Percentiles rank a stretch among this genome's conserved stretches.
Evolutionary conservation across 2,888 invertebrate genomes (phyloP).

Genomic region (Megastigmus dorsalis): DNA sequence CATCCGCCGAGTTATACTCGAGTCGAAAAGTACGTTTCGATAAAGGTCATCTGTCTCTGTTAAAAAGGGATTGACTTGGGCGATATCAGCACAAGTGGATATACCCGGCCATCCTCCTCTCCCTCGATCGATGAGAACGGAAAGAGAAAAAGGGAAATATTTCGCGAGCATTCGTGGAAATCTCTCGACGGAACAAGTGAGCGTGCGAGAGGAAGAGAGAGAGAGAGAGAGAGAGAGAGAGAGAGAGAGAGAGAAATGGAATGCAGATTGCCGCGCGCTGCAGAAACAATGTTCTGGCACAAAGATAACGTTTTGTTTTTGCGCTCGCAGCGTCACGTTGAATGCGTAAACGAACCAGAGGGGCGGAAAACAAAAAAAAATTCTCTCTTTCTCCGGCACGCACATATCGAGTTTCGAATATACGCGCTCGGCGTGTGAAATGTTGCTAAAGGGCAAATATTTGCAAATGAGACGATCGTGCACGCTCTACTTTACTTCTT

Average conservation of each 20-base stretch:
- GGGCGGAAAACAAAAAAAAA: background rate
- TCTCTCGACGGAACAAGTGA: no score
- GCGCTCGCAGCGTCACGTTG: no score
- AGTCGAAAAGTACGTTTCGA: constrained; percentile 50
- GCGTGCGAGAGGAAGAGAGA: constrained; percentile 7
- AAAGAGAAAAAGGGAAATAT: background rate
- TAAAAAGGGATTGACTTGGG: constrained; percentile 64
- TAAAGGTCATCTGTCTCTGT: constrained; percentile 66
- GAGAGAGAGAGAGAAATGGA: constrained; percentile 1
- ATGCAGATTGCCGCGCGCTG: constrained; percentile 27
- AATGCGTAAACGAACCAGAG: no score
- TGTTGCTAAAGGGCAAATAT: constrained; percentile 5
- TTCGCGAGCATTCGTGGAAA: no score
- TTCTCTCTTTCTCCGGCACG: no score
- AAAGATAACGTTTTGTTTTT: constrained; percentile 64
- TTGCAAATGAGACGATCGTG: constrained; percentile 24
- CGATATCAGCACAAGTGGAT: constrained; percentile 60
- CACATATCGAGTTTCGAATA: no score
- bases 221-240: background rate
- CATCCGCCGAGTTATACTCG: constrained; percentile 25
- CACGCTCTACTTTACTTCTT: no score
- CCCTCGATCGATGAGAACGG: constrained; percentile 59
- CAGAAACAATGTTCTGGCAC: constrained; percentile 61
- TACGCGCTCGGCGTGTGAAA: background rate
- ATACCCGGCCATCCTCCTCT: constrained; percentile 38